Base-by-base conservation (phyloP, 1,140 invertebrate species). In the Drosophila arawakana region DNA sequence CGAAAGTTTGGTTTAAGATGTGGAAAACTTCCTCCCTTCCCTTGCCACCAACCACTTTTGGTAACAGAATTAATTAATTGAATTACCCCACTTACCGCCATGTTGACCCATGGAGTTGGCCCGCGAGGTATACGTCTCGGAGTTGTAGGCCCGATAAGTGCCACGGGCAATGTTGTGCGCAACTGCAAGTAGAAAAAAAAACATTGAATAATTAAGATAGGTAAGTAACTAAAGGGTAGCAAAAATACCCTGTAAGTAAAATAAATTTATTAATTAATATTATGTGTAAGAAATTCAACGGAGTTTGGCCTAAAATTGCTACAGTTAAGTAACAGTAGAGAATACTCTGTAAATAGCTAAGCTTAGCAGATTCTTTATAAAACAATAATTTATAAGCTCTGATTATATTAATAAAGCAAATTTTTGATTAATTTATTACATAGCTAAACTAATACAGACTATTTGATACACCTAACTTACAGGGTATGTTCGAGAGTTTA, bases 121-220 rank as follows among this genome's bases (percentile, higher is more conserved):
- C 34, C 78, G 59, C 7, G 79, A 15, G 4, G 61, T 30, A 37
- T 66, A 88, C 30, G 88, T 59, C 50, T 88, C 82, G 2, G 65
- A 52, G 13, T 67, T 83, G 11, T 71, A 86, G 55, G 37, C 65
- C 25, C 80, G 83, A 74, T 72, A 88, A 4, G 72, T 39, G n/a
- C 76, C 76, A 15, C 82, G 79, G 55, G 49, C 46, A 35, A 88
- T 30, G 43, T 63, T 83, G 61, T 86, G 76, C 10, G 79, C 49
- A 77, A 76, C 82, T 86, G 82, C 25, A 86, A 77, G 3, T 30
- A 68, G 41, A 68, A 35, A 34, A 25, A 25, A 49, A 18, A 39
- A 50, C 9, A n/a, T 57, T 18, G 35, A 55, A 9, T 18, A 6
- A 25, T 37, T 18, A 18, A 11, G 15, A 46, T 46, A 13, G 15